These are phyloP conservation scores for Drosophila mayri DNA, from an alignment of 1,140 invertebrate species.

Conservation along the genomic window DNA sequence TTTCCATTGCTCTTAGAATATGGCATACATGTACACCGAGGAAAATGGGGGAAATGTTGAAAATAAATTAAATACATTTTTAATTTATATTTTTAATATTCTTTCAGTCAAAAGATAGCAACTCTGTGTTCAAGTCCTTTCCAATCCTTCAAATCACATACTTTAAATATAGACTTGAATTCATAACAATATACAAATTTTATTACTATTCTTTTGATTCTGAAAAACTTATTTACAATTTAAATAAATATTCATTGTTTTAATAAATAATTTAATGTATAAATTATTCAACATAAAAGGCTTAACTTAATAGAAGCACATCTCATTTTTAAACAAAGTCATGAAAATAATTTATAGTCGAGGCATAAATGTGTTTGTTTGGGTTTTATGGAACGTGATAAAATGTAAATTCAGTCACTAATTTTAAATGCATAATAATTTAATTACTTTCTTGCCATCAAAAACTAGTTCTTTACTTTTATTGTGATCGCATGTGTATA, in stretches of 20 bases:
- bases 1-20: neutral
- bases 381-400: neutral
- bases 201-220: too few species aligned
- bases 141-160: too few species aligned
- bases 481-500: neutral
- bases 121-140: neutral
- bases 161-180: too few species aligned
- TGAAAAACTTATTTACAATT: too few species aligned
- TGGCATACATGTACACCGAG: neutral
- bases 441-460: neutral
- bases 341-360: neutral
- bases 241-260: too few species aligned
- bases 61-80: too few species aligned
- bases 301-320: neutral
- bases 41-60: neutral
- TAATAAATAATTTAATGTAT: too few species aligned
- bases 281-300: too few species aligned
- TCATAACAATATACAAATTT: too few species aligned
- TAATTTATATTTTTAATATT: too few species aligned
- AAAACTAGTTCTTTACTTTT: neutral
- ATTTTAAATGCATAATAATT: neutral
- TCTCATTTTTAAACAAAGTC: neutral
- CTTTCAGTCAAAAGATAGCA: neutral
- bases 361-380: neutral
- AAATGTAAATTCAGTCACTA: slow-evolving; percentile 5